Base-by-base conservation (phyloP, 2,797 vertebrate species). In the Sciurus carolinensis region DNA sequence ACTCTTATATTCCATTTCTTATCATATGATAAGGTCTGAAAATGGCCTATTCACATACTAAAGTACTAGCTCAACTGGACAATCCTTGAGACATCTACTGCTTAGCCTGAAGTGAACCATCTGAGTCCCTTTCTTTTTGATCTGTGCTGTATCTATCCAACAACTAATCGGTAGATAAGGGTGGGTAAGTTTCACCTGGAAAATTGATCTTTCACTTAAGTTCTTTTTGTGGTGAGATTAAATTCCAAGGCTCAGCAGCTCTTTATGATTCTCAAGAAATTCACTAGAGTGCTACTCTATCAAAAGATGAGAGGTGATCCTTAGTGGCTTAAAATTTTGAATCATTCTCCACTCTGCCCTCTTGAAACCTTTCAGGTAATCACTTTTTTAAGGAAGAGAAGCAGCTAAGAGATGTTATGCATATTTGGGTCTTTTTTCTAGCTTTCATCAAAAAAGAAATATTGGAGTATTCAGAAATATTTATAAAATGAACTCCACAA, bases 321-420 rank as follows among this genome's bases (percentile, higher is more conserved):
- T 95, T 93, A 11, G 95, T 24, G 15, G 66, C 52, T 52, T 24
- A 50, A 83, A 57, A 69, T 87, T 95, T 94, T 90, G 69, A 87
- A 33, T 69, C 66, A 80, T 17, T 59, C 54, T 64, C 42, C 17
- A 67, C 13, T 82, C 12, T 12, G 0, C 39, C 14, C 14, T 85
- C 3, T 26, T 76, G 24, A 39, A 82, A 83, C 1, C 3, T 95
- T 97, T 96, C 39, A 30, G 76, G 86, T 91, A 5, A 8, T 0
- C 1, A 0, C 2, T 62, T 39, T 83, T 3, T 82, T 57, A 50
- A 90, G 30, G 28, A 86, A 67, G 5, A 64, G 26, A 91, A 85
- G 1, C 12, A 54, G 14, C 3, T 18, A 83, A 28, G 62, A 11
- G 3, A 89, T 30, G 44, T 82, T 64, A 18, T 73, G 8, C 17